Percentiles rank a stretch among this genome's conserved stretches.
phyloP scores from a whole-genome alignment of 1,140 invertebrate species.

The Caerostris extrusa region DNA sequence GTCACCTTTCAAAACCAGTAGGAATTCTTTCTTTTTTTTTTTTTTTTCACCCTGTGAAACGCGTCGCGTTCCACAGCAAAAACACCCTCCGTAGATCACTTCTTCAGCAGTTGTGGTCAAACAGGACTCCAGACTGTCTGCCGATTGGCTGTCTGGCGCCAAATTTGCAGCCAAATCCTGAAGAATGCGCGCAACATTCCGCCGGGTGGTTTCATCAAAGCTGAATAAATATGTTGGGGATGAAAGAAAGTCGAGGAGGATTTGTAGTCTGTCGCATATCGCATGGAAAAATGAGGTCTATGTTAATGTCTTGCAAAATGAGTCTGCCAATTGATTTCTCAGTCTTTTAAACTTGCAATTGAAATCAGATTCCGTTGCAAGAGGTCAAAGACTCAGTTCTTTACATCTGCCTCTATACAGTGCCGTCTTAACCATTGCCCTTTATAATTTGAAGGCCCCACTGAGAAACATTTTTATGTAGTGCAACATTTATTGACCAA shows the following conservation, averaged over 20 bases:
- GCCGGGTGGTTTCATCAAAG: background rate
- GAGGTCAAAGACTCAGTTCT: too few species aligned
- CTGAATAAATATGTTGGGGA: conserved; percentile 33
- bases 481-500: too few species aligned
- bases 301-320: background rate
- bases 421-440: too few species aligned
- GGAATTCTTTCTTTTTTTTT: background rate
- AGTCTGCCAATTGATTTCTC: background rate
- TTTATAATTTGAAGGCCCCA: too few species aligned
- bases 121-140: conserved; percentile 1
- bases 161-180: conserved; percentile 18
- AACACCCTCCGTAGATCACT: background rate
- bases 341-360: too few species aligned
- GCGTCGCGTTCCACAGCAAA: background rate
- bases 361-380: too few species aligned
- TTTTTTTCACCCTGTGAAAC: background rate
- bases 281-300: background rate
- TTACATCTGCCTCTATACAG: too few species aligned
- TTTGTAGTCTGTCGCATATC: background rate
- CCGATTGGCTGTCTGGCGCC: conserved; percentile 10
- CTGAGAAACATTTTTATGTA: too few species aligned
- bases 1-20: background rate
- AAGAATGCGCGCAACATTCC: conserved; percentile 34
- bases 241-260: too few species aligned
- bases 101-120: conserved; percentile 1